These are phyloP conservation scores for Polyommatus iphigenia DNA, from an alignment of 2,888 invertebrate species.

Conservation along the genomic window DNA sequence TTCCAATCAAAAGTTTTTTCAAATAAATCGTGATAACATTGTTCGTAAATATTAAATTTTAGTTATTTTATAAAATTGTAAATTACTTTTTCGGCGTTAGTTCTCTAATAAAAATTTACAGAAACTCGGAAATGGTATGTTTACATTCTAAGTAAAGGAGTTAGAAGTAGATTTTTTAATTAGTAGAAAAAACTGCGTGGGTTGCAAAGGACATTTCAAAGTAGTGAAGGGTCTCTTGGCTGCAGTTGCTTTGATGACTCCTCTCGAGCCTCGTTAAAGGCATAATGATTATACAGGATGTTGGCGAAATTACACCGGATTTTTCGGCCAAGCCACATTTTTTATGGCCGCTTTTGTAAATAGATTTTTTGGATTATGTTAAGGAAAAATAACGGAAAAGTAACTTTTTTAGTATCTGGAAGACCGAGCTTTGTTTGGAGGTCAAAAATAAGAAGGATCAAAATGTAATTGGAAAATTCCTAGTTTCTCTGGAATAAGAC, in stretches of 20 bases:
- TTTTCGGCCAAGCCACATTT: not conserved
- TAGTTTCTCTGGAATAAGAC: no score
- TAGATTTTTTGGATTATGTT: no score
- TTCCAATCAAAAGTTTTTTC: no score
- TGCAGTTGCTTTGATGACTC: constrained; percentile 20
- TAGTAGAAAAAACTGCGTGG: constrained; percentile 15
- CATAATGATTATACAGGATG: constrained; percentile 10
- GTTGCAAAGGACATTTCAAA: constrained; percentile 19
- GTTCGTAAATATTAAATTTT: no score
- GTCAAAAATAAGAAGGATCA: no score
- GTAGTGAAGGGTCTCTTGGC: constrained; percentile 9
- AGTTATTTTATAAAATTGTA: not conserved
- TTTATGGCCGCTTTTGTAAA: not conserved
- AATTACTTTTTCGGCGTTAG: not conserved
- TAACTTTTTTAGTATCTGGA: no score
- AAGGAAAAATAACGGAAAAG: no score
- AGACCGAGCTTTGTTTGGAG: no score
- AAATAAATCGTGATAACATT: no score
- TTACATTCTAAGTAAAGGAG: not conserved
- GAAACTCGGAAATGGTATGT: not conserved
- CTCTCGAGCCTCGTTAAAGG: constrained; percentile 20
- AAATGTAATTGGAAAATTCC: no score
- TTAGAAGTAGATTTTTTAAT: constrained; percentile 23
- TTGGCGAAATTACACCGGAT: not conserved
- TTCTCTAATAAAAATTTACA: not conserved